A percentile compares a stretch with the other conserved stretches of the same genome.
These are phyloP conservation scores for Daptonema setosum DNA, from an alignment of 2,888 invertebrate species.

Conservation along the genomic window DNA sequence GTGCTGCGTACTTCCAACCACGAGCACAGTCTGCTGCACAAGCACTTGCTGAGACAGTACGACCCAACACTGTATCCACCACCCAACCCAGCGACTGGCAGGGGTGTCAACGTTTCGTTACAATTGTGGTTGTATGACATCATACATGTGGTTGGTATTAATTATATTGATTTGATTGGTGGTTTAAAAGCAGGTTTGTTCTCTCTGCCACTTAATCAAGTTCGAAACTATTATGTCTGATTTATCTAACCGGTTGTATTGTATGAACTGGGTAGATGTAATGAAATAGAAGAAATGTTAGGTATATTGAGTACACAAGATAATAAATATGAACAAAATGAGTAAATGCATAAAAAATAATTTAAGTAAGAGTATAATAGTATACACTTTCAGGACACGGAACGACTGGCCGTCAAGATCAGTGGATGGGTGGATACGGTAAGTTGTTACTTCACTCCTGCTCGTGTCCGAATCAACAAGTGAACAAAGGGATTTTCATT, in stretches of 20 bases:
- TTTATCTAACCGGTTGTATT: background rate
- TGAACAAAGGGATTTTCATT: too few species aligned
- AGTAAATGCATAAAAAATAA: background rate
- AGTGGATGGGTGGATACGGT: constrained; percentile 7
- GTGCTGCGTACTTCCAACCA: too few species aligned
- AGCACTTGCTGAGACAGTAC: background rate
- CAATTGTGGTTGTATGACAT: constrained; percentile 6
- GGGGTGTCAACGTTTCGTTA: background rate
- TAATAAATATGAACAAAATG: background rate
- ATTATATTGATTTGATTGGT: too few species aligned
- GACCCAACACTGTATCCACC: background rate
- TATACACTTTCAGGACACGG: background rate
- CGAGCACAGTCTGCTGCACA: too few species aligned
- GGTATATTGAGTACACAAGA: background rate
- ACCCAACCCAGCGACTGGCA: background rate
- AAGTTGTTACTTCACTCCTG: background rate
- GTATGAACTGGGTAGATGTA: background rate
- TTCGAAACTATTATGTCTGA: too few species aligned
- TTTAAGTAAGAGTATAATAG: background rate
- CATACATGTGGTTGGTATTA: constrained; percentile 3
- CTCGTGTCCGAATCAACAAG: too few species aligned
- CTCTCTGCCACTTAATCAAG: too few species aligned
- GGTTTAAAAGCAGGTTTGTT: too few species aligned
- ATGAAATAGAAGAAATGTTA: background rate
- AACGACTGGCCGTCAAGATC: constrained; percentile 3